Conservation (phyloP, 2,797 vertebrate genomes). For the Amniataba percoides region DNA sequence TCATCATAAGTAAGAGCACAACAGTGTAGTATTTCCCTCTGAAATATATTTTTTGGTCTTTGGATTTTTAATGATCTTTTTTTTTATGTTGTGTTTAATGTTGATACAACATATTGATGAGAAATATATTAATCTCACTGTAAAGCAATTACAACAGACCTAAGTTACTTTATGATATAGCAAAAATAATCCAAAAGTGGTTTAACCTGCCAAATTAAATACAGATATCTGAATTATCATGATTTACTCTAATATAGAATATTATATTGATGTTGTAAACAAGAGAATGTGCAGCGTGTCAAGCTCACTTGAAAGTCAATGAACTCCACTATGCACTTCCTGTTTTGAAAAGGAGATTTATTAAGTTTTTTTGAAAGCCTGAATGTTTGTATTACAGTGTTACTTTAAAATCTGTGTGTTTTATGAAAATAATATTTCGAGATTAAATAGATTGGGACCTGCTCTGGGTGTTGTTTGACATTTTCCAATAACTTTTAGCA, state of each 20-base stretch:
- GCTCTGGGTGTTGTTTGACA: background rate
- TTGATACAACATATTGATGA: too few relatives aligned
- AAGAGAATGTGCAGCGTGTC: background rate
- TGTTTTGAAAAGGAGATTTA: slow-evolving; percentile 33
- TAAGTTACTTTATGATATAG: background rate
- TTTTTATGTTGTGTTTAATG: background rate
- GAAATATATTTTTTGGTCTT: background rate
- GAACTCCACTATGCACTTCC: slow-evolving; percentile 1
- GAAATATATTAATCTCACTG: background rate
- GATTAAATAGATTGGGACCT: background rate
- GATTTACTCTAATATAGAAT: background rate
- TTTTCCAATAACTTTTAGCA: background rate
- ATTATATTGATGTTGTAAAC: background rate
- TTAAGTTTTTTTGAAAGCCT: background rate
- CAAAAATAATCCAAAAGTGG: background rate
- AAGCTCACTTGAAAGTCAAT: background rate
- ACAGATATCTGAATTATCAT: background rate
- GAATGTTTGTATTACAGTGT: slow-evolving; percentile 1
- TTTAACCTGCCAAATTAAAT: background rate
- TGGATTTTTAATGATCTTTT: background rate
- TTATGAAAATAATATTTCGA: slow-evolving; percentile 8
- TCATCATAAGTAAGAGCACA: background rate
- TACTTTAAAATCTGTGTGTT: background rate
- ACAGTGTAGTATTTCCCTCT: background rate
- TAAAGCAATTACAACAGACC: background rate